Evolutionary conservation across 1,140 invertebrate species (phyloP).

Genomic region (Hypsibius dujardini): DNA sequence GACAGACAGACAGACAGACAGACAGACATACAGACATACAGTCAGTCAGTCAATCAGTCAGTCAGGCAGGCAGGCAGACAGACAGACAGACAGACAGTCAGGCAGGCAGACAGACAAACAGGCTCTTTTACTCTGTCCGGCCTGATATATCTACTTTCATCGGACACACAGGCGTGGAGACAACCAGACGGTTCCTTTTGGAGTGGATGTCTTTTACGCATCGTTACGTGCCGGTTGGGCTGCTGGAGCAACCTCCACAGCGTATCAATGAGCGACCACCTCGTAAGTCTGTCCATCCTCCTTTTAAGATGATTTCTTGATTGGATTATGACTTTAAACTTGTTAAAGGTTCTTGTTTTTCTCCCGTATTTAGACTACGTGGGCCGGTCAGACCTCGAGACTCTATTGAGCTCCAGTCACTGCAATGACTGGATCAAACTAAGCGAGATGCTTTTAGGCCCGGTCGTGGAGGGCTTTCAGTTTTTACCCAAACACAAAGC

Average conservation of each 20-base stretch:
- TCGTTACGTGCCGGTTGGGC: slow-evolving; percentile 75
- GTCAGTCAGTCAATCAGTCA: too few relatives aligned
- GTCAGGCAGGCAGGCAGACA: too few relatives aligned
- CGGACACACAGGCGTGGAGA: slow-evolving; percentile 81
- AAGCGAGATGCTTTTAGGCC: slow-evolving; percentile 89
- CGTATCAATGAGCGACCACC: slow-evolving; percentile 87
- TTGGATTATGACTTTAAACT: neutral
- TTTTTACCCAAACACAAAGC: slow-evolving; percentile 98
- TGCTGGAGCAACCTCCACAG: slow-evolving; percentile 76
- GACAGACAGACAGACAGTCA: too few relatives aligned
- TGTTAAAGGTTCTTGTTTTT: too few relatives aligned
- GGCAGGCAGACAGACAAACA: too few relatives aligned
- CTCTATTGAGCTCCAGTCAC: slow-evolving; percentile 71
- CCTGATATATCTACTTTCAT: too few relatives aligned
- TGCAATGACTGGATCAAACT: slow-evolving; percentile 90
- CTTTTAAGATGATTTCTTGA: neutral
- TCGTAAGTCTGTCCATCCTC: neutral
- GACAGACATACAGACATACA: too few relatives aligned
- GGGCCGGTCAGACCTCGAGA: slow-evolving; percentile 86
- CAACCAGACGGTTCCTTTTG: slow-evolving; percentile 69
- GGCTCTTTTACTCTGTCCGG: too few relatives aligned
- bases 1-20: too few relatives aligned
- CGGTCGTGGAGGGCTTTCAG: slow-evolving; percentile 68
- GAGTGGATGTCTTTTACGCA: slow-evolving; percentile 82
- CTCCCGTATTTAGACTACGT: slow-evolving; percentile 47